Base-by-base conservation (phyloP, 2,113 vertebrate genomes). In the Aptenodytes forsteri region DNA sequence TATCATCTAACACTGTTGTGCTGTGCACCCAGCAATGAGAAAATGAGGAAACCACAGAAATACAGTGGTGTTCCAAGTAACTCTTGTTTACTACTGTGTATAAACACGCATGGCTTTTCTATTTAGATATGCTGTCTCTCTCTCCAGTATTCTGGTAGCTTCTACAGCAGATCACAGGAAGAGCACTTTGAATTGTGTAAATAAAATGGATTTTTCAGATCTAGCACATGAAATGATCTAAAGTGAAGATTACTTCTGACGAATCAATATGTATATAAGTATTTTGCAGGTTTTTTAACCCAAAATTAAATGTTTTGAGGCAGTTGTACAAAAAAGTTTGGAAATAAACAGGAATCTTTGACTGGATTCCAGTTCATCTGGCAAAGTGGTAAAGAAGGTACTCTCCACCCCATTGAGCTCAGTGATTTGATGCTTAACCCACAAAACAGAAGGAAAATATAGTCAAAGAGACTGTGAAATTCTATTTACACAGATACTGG, bases 21-120 rank as follows among this genome's bases (percentile, higher is more conserved):
- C 52, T 75, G 76, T 83, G 81, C 58, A 87, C 72, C 42, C 89
- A 79, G 62, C 70, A 87, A 54, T 72, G 82, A 75, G 50, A 83
- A 90, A 76, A 85, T 54, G 62, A 85, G 77, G 17, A 94, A 96
- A 95, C 87, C 91, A 66, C 89, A 93, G 77, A 92, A 93, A 56
- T 72, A 82, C 49, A 84, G 83, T 58, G 95, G 72, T 52, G 73
- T 84, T 96, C 89, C 75, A 83, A 93, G 75, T 34, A 54, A 69
- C 70, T 94, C 87, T 88, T 85, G 66, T 96, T 95, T 94, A 83
- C 84, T 80, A 54, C 58, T 36, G 29, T 54, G 42, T 46, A 30
- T 94, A 96, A 95, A 66, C 66, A 69, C 1, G 2, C 40, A 18
- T 73, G 61, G 70, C 36, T 91, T 66, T 79, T 87, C 62, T 89